Percentiles rank a stretch among this genome's conserved stretches.
These are phyloP conservation scores for Mystacornis crossleyi DNA, from an alignment of 2,113 vertebrate genomes.

Conservation along the genomic window DNA sequence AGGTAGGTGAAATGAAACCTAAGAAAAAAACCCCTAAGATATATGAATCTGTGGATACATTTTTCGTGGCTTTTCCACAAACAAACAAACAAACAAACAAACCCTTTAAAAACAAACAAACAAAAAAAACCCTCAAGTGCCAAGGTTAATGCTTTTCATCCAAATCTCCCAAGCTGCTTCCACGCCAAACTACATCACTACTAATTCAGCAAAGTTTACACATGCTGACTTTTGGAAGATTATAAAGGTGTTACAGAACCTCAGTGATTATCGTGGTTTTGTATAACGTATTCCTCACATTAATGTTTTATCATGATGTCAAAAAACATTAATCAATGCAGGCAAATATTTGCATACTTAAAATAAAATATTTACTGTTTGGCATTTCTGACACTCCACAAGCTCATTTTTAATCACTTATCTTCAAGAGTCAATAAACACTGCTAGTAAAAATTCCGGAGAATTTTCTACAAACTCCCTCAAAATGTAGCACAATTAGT, in stretches of 20 bases:
- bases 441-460: background rate
- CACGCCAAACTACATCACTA: slow-evolving; percentile 36
- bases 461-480: background rate
- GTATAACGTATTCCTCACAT: slow-evolving; percentile 13
- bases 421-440: background rate
- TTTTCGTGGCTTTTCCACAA: background rate
- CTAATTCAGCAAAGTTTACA: slow-evolving; percentile 43
- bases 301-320: background rate
- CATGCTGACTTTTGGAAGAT: background rate
- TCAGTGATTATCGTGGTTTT: background rate
- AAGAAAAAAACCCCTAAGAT: background rate
- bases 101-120: background rate
- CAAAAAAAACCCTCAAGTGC: background rate
- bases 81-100: background rate
- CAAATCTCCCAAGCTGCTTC: slow-evolving; percentile 26
- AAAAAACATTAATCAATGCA: slow-evolving; percentile 9
- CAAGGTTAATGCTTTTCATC: background rate
- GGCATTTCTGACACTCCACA: background rate
- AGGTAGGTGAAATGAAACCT: background rate
- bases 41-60: background rate
- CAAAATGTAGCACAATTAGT: background rate
- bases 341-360: background rate
- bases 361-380: background rate
- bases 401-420: background rate
- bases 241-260: slow-evolving; percentile 34